Percentiles rank a stretch among this genome's conserved stretches.
These are phyloP conservation scores for Saturnia pavonia DNA, from an alignment of 2,888 invertebrate genomes.

Conservation along the genomic window DNA sequence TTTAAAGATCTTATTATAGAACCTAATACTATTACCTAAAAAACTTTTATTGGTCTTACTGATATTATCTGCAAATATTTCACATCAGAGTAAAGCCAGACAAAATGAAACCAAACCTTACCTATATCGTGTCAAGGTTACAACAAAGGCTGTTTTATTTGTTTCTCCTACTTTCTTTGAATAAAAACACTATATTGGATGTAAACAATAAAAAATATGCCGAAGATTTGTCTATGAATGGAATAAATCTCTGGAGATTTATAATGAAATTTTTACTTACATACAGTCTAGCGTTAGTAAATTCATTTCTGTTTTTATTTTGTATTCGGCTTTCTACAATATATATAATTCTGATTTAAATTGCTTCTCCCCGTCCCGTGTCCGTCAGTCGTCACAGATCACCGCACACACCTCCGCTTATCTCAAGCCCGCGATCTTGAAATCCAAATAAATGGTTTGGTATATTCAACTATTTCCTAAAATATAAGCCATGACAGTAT, in stretches of 20 bases:
- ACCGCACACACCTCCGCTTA: too few relatives aligned
- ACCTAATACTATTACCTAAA: too few relatives aligned
- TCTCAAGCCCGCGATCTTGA: too few relatives aligned
- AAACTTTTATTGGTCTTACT: too few relatives aligned
- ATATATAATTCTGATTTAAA: too few relatives aligned
- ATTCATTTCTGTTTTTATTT: not conserved
- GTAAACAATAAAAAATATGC: not conserved
- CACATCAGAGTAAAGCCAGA: not conserved
- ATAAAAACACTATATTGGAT: not conserved
- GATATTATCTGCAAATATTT: not conserved
- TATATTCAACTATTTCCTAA: too few relatives aligned
- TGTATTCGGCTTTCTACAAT: not conserved
- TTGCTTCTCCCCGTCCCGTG: too few relatives aligned
- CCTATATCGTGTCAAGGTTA: not conserved
- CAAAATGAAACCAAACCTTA: not conserved
- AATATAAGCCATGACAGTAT: too few relatives aligned
- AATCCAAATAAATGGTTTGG: too few relatives aligned
- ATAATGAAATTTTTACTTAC: not conserved
- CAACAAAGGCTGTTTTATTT: constrained; percentile 2
- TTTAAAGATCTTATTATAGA: too few relatives aligned
- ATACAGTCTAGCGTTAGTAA: not conserved
- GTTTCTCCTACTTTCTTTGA: not conserved
- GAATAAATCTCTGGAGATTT: not conserved
- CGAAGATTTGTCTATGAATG: not conserved
- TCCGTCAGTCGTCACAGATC: too few relatives aligned